phyloP scores from a whole-genome alignment of 2,888 invertebrate species.

The Cephus runcator region DNA sequence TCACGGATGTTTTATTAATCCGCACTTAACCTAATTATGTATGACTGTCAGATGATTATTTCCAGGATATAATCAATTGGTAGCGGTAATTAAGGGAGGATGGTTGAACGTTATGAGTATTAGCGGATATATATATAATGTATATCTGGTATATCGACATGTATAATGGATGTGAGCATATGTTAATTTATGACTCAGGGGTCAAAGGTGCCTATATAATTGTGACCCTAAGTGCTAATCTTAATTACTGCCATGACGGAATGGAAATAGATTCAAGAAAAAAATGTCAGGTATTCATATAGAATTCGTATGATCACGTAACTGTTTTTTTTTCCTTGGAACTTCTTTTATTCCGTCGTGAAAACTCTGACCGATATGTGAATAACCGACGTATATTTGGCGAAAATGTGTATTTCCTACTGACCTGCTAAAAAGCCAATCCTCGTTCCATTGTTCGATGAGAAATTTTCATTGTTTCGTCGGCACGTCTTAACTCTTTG shows the following conservation, averaged over 20 bases:
- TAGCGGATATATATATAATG: neutral
- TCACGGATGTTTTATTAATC: neutral
- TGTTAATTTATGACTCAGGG: conserved; percentile 1
- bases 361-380: neutral
- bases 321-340: neutral
- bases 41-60: neutral
- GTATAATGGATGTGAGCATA: neutral
- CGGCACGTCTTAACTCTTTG: neutral
- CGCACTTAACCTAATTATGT: neutral
- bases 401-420: neutral
- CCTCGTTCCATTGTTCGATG: neutral
- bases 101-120: neutral
- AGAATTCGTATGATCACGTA: neutral
- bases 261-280: neutral
- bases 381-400: neutral
- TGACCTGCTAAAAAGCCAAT: neutral
- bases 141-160: neutral
- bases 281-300: neutral
- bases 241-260: neutral
- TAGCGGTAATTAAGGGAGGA: neutral
- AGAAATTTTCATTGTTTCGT: neutral
- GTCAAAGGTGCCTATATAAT: conserved; percentile 5
- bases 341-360: neutral
- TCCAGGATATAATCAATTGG: neutral
- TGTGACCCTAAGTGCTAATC: conserved; percentile 5